Evolutionary conservation across 2,797 vertebrate genomes (phyloP), one percentile per base, ranked within the genome.

Genomic region (Gallinago stenura): DNA sequence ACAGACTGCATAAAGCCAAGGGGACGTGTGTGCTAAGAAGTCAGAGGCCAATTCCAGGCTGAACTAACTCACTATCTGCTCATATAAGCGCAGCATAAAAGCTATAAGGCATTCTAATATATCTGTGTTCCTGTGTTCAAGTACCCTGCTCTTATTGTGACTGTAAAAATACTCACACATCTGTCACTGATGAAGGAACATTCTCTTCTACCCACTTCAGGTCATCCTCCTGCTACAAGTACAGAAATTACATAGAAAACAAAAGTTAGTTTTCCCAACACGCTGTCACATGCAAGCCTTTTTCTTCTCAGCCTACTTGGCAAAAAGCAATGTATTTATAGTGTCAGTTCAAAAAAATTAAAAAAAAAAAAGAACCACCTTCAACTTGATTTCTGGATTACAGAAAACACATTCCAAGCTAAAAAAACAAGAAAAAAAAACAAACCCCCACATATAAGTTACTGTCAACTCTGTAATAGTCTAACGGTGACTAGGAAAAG

Each of bases 181-280:
- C 99, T 95, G 99, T 99, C 84, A 99, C 99, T 4, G 99, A 99
- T 26, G 99, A 99, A 95, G 99, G 99, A 95, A 99, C 99, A 56
- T 99, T 99, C 94, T 99, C 99, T 95, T 99, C 99, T 60, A 99
- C 99, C 99, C 99, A 99, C 93, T 99, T 99, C 71, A 99, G 97
- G 94, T 99, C 99, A 98, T 99, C 99, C 93, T 99, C 99, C 98
- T 99, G 98, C 95, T 97, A 83, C 28, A 89, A 90, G 53, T 26
- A 97, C 20, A 96, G n/a, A 95, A 70, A 94, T 89, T 18, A 89
- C 48, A 77, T 62, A 19, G 37, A 68, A 58, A 95, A 56, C 68
- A 93, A 65, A 91, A 90, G 70, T 92, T 54, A 92, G 20, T 84
- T 69, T 84, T 83, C 39, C 18, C 22, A 73, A 80, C 88, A 54